Percentiles rank a stretch among this genome's conserved stretches.
phyloP scores from a whole-genome alignment of 2,113 vertebrate genomes.

The Tupaia chinensis region DNA sequence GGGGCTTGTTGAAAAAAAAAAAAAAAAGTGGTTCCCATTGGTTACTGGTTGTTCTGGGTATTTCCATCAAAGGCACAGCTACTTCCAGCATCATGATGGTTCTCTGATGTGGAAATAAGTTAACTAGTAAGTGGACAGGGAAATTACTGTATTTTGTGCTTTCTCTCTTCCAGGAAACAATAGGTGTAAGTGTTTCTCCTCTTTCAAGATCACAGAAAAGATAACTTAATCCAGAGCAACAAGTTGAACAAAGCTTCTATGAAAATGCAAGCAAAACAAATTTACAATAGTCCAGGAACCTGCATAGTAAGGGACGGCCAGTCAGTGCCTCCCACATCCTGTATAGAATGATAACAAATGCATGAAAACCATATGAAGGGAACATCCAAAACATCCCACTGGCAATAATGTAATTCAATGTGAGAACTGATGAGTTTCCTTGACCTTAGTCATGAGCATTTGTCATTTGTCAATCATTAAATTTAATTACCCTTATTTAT shows the following conservation, averaged over 20 bases:
- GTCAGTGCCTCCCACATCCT: not conserved
- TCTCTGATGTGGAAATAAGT: not conserved
- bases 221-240: not conserved
- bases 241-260: not conserved
- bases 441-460: not conserved
- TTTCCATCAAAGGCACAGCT: not conserved
- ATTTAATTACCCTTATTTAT: constrained; percentile 21
- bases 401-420: not conserved
- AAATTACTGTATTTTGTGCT: not conserved
- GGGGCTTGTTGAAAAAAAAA: not conserved
- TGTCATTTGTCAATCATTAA: constrained; percentile 6
- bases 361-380: not conserved
- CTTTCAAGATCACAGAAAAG: not conserved
- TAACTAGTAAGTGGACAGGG: not conserved
- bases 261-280: not conserved
- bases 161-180: not conserved
- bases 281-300: not conserved
- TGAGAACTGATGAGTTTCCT: not conserved
- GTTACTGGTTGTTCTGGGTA: not conserved
- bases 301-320: not conserved
- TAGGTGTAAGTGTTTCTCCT: not conserved
- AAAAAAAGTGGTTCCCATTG: no score
- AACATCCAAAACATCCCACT: not conserved
- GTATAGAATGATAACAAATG: not conserved
- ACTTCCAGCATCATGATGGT: rapidly evolving